Evolutionary conservation across 2,797 vertebrate genomes (phyloP).

Genomic region (Betta splendens): DNA sequence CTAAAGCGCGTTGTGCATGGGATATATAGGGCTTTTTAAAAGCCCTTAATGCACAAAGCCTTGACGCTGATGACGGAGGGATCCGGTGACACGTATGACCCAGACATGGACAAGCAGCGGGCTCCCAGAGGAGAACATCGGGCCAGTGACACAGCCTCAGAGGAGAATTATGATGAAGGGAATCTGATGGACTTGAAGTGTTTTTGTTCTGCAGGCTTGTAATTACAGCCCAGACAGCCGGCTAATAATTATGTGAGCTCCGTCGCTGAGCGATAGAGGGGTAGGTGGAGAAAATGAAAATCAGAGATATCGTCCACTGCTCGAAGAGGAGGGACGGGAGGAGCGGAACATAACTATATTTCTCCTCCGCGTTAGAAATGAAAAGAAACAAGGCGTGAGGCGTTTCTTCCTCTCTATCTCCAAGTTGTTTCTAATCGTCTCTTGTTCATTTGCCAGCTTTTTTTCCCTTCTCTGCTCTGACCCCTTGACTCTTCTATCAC

Average conservation of each 20-base stretch:
- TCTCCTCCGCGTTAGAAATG: slow-evolving; percentile 7
- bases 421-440: slow-evolving; percentile 39
- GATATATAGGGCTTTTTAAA: slow-evolving; percentile 20
- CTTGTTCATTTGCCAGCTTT: slow-evolving; percentile 32
- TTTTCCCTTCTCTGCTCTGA: background rate
- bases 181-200: slow-evolving; percentile 62
- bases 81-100: slow-evolving; percentile 31
- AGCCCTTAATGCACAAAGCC: slow-evolving; percentile 30
- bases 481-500: slow-evolving; percentile 25
- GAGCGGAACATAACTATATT: slow-evolving; percentile 15
- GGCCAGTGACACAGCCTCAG: slow-evolving; percentile 26
- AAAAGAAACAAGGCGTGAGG: slow-evolving; percentile 30
- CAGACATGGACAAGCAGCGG: slow-evolving; percentile 15
- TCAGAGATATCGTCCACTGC: slow-evolving; percentile 45
- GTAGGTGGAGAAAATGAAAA: slow-evolving; percentile 57
- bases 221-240: slow-evolving; percentile 51
- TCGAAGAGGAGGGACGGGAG: slow-evolving; percentile 26
- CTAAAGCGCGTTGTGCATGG: slow-evolving; percentile 11
- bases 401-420: slow-evolving; percentile 12
- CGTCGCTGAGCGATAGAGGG: slow-evolving; percentile 50
- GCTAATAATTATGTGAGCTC: slow-evolving; percentile 54
- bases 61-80: slow-evolving; percentile 17
- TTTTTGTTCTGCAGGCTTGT: slow-evolving; percentile 58
- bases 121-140: slow-evolving; percentile 42
- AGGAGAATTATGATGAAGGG: slow-evolving; percentile 52